Evolutionary conservation across 2,888 invertebrate species (phyloP).

Genomic region (Celastrina argiolus): DNA sequence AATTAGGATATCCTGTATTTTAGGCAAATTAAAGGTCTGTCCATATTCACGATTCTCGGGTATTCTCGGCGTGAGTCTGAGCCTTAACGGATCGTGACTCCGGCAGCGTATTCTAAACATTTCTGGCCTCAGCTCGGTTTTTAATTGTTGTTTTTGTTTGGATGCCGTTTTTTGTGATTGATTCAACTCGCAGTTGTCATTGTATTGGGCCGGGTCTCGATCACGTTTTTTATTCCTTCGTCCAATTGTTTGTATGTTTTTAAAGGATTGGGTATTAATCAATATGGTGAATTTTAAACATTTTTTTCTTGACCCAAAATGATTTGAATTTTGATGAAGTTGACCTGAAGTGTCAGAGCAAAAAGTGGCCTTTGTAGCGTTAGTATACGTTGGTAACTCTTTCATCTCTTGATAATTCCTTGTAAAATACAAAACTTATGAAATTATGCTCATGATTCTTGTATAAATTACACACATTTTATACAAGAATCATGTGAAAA

Average conservation of each 20-base stretch:
- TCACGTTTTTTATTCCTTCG: slow-evolving; percentile 60
- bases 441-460: too few species aligned
- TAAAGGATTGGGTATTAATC: slow-evolving; percentile 35
- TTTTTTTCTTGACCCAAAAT: background rate
- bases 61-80: background rate
- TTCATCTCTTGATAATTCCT: background rate
- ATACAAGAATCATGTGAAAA: too few species aligned
- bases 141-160: slow-evolving; percentile 77
- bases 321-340: background rate
- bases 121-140: slow-evolving; percentile 59
- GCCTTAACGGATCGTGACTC: slow-evolving; percentile 41
- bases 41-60: background rate
- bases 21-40: too few species aligned
- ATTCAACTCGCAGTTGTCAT: slow-evolving; percentile 76
- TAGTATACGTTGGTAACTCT: too few species aligned
- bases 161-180: slow-evolving; percentile 76
- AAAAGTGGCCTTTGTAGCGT: too few species aligned
- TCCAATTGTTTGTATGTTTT: slow-evolving; percentile 74
- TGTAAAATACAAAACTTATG: too few species aligned
- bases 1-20: too few species aligned
- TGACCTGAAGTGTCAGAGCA: too few species aligned
- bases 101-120: slow-evolving; percentile 68
- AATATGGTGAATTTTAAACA: slow-evolving; percentile 12
- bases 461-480: too few species aligned
- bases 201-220: slow-evolving; percentile 71